Evolutionary conservation across 2,113 vertebrate genomes (phyloP).

Genomic region (Suricata suricatta): DNA sequence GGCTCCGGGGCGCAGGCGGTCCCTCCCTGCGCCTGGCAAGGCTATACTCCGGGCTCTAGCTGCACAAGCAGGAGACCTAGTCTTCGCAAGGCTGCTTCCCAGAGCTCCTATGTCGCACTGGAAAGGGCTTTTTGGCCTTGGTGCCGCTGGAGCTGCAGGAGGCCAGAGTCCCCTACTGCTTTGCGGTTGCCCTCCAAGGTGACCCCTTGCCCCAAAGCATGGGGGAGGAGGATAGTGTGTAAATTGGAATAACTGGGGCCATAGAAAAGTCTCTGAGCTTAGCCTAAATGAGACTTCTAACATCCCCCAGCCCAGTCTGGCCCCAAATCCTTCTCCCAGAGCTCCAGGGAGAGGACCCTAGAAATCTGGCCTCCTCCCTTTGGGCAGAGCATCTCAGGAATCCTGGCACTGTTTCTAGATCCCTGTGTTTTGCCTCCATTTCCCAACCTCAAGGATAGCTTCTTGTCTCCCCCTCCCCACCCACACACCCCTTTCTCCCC

Average conservation of each 20-base stretch:
- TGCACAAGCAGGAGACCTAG: background rate
- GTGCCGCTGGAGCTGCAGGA: background rate
- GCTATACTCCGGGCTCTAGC: background rate
- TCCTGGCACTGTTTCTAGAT: background rate
- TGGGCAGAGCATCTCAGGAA: background rate
- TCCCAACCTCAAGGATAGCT: background rate
- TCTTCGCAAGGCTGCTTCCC: rapidly evolving
- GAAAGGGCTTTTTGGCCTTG: background rate
- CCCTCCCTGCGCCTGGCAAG: background rate
- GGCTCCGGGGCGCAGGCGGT: background rate
- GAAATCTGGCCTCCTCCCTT: background rate
- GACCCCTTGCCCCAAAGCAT: background rate
- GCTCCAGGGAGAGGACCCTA: background rate
- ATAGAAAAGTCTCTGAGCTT: background rate
- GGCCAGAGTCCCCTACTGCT: background rate
- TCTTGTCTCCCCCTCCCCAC: background rate
- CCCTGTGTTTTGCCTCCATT: background rate
- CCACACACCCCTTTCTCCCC: background rate
- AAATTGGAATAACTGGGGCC: background rate
- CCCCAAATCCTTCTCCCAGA: background rate
- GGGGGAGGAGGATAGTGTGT: background rate
- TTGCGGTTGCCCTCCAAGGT: background rate
- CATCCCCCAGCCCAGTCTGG: background rate
- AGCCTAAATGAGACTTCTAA: background rate
- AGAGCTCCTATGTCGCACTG: background rate